Evolutionary conservation across 2,888 invertebrate genomes (phyloP), one percentile per base, ranked within the genome.

Genomic region (Caenorhabditis angaria): DNA sequence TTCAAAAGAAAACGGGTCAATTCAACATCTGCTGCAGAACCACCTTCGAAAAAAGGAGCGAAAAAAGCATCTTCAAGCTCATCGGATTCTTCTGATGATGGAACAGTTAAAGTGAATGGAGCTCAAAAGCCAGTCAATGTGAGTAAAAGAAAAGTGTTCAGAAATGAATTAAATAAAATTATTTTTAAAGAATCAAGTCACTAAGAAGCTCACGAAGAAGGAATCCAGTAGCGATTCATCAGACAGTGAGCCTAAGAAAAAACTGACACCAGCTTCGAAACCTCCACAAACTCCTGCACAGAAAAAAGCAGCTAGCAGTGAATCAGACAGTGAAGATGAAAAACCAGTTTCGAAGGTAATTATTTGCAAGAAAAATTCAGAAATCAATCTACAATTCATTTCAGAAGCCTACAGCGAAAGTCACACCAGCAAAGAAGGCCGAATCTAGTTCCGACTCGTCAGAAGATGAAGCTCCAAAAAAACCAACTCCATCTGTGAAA

Each of bases 41-140:
- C 74, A 24, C 76, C 81, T 12, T 57, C 75, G 4, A 81, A 81
- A 28, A 74, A 70, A 50, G 28, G 69, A 29, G 69, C 77, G 1
- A 72, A 70, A 0, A 77, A 77, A 18, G 67, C 68, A 12, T 65
- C 60, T 2, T 64, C 64, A 3, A 56, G 55, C 35, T 60, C 74
- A 2, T 73, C 73, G 14, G 77, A 77, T 57, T 77, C 76, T 1
- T 69, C 69, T 1, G 70, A 73, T 29, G 73, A 70, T 57, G 41
- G 41, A 14, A 67, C 60, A 10, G 68, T 60, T 22, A 63, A 66
- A 4, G 35, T 32, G 5, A 55, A 54, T 51, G 68, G 61, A 24
- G 53, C 56, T 28, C 72, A 68, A 28, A 73, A 73, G 24, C 72
- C 72, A 22, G 72, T 61, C 2, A 59, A 29, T 8, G 65, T 65